A percentile compares a stretch with the other conserved stretches of the same genome.
phyloP scores from a whole-genome alignment of 1,140 invertebrate genomes.

The Zaprionus inermis region DNA sequence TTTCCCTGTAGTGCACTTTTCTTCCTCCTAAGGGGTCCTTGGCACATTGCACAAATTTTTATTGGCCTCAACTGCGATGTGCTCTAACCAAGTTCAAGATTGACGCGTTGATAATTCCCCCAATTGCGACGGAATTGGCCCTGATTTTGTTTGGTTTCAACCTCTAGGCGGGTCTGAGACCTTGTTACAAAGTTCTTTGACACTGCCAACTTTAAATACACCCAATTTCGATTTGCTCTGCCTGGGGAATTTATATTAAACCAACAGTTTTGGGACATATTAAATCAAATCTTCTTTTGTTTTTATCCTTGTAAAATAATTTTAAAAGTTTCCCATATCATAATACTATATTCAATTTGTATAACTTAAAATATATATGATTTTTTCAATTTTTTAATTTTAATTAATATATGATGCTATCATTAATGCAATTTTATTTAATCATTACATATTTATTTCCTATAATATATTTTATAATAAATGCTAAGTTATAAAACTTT shows the following conservation, averaged over 20 bases:
- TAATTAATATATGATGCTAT: too few relatives aligned
- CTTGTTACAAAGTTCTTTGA: slow-evolving; percentile 33
- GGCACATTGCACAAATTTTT: not conserved
- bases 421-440: too few relatives aligned
- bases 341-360: too few relatives aligned
- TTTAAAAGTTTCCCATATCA: too few relatives aligned
- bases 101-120: slow-evolving; percentile 46
- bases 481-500: too few relatives aligned
- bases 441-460: too few relatives aligned
- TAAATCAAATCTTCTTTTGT: too few relatives aligned
- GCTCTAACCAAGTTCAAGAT: slow-evolving; percentile 51
- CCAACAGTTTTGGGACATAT: not conserved
- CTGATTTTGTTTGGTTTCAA: slow-evolving; percentile 65
- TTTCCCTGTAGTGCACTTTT: not conserved
- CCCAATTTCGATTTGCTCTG: slow-evolving; percentile 6
- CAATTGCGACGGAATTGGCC: slow-evolving; percentile 33
- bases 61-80: slow-evolving; percentile 48
- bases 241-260: not conserved
- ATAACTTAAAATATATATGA: too few relatives aligned
- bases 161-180: slow-evolving; percentile 41
- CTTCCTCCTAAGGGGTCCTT: not conserved
- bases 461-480: too few relatives aligned
- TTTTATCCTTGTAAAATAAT: too few relatives aligned
- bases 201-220: slow-evolving; percentile 8
- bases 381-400: too few relatives aligned